phyloP scores from a whole-genome alignment of 2,113 vertebrate genomes.

The Gasterosteus aculeatus region DNA sequence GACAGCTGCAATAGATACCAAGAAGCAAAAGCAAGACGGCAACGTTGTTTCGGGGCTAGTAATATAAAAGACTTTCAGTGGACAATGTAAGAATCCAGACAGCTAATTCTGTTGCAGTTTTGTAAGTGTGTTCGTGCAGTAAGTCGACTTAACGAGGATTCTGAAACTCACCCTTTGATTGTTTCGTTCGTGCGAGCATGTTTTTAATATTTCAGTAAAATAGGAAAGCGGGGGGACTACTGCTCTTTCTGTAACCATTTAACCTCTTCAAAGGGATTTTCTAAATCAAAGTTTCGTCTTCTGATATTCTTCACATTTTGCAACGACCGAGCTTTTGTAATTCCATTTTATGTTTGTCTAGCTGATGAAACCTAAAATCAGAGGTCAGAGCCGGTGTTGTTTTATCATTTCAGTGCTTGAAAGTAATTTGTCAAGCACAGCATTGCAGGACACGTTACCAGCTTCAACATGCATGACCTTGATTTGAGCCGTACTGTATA shows the following conservation, averaged over 20 bases:
- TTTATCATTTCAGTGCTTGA: slow-evolving; percentile 37
- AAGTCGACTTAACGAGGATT: too few species aligned
- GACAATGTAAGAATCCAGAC: neutral
- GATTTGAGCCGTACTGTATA: slow-evolving; percentile 57
- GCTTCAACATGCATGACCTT: slow-evolving; percentile 64
- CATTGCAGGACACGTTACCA: slow-evolving; percentile 22
- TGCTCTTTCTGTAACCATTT: neutral
- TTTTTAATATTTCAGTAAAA: neutral
- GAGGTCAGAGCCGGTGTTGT: neutral
- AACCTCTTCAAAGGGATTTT: neutral
- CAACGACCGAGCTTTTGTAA: neutral
- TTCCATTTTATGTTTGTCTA: neutral
- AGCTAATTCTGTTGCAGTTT: neutral
- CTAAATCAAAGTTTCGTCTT: neutral
- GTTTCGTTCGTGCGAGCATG: neutral
- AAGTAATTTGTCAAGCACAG: slow-evolving; percentile 18
- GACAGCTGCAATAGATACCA: neutral
- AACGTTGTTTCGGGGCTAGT: neutral
- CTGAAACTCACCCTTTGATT: neutral
- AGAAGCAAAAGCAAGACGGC: too few species aligned
- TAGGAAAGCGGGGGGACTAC: neutral
- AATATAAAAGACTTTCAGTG: slow-evolving; percentile 1
- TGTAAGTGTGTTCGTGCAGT: too few species aligned
- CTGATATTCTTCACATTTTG: neutral
- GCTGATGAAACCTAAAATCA: slow-evolving; percentile 2